Conservation (phyloP, 2,888 invertebrate genomes). For the Priocnemis perturbator region DNA sequence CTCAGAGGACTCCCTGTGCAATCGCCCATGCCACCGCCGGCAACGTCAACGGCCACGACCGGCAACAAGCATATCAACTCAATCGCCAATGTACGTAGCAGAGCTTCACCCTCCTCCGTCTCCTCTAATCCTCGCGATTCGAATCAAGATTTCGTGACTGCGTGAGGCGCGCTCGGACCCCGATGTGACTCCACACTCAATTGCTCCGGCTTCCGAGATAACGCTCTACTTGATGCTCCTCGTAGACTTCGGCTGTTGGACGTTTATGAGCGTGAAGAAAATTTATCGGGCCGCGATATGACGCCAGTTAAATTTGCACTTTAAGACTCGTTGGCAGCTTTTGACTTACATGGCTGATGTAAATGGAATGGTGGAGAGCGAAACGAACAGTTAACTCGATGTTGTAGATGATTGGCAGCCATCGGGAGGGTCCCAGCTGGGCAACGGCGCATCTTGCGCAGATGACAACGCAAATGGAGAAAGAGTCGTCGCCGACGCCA, state of each 20-base stretch:
- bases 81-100: slow-evolving; percentile 67
- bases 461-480: slow-evolving; percentile 77
- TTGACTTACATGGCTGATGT: too few relatives aligned
- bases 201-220: not conserved
- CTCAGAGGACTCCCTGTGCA: slow-evolving; percentile 68
- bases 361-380: too few relatives aligned
- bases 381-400: too few relatives aligned
- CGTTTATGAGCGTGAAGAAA: too few relatives aligned
- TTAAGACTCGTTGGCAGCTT: not conserved
- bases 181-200: not conserved
- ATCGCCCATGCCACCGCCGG: slow-evolving; percentile 69
- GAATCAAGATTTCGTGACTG: not conserved
- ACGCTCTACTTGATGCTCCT: slow-evolving; percentile 1
- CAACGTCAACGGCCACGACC: slow-evolving; percentile 69
- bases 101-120: slow-evolving; percentile 2
- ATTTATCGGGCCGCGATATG: too few relatives aligned
- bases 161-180: not conserved
- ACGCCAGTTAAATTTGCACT: slow-evolving; percentile 1
- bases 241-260: not conserved
- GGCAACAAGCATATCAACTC: slow-evolving; percentile 74
- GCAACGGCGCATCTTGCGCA: slow-evolving; percentile 86
- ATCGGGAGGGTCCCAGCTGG: slow-evolving; percentile 79
- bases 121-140: not conserved
- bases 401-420: slow-evolving; percentile 77
- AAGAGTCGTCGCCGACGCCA: slow-evolving; percentile 71